phyloP scores from a whole-genome alignment of 2,113 vertebrate species.

The Falco punctatus region DNA sequence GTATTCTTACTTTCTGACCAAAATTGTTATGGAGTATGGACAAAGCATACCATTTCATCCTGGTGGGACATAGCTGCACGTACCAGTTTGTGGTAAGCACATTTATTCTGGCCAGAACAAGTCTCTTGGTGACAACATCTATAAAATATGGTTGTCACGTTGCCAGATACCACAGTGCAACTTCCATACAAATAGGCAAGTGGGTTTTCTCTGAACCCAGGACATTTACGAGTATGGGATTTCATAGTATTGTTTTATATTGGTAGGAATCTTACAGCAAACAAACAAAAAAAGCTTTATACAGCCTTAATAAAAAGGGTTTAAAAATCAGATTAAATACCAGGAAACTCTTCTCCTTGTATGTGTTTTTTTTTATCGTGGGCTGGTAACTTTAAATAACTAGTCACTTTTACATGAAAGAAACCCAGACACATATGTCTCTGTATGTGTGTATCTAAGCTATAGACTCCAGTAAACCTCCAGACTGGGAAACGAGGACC shows the following conservation, averaged over 20 bases:
- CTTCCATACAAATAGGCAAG: not conserved
- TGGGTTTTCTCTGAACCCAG: not conserved
- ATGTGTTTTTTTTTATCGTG: accelerated
- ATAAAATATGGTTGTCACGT: not conserved
- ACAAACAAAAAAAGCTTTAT: accelerated
- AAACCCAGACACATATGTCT: accelerated
- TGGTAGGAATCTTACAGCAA: not conserved
- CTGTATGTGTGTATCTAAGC: not conserved
- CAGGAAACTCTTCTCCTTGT: not conserved
- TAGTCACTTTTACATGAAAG: not conserved
- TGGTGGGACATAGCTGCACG: not conserved
- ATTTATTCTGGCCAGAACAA: not conserved
- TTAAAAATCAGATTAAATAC: not conserved
- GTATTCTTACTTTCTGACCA: not conserved
- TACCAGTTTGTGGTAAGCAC: not conserved
- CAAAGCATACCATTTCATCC: not conserved
- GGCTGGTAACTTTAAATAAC: not conserved
- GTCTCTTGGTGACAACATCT: not conserved
- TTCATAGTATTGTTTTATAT: not conserved
- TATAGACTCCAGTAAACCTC: not conserved
- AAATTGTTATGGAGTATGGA: not conserved
- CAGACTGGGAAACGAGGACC: not conserved
- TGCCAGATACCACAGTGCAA: not conserved
- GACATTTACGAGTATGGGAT: not conserved
- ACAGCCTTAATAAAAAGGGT: not conserved